Percentiles rank a stretch among this genome's conserved stretches.
These are phyloP conservation scores for Calameuta idolon DNA, from an alignment of 2,888 invertebrate species.

Conservation along the genomic window DNA sequence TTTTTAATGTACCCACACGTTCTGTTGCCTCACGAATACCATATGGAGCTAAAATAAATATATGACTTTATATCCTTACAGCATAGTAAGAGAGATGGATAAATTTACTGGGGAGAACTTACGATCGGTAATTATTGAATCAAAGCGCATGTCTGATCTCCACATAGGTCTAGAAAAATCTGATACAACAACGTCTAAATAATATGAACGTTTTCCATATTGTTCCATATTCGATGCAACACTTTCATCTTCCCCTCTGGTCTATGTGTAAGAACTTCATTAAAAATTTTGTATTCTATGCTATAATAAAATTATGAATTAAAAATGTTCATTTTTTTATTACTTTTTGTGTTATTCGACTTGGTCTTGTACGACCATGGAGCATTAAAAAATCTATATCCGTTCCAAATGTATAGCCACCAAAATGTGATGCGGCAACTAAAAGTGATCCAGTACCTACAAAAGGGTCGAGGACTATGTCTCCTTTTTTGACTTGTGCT, in stretches of 20 bases:
- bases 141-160: constrained; percentile 78
- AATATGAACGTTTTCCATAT: constrained; percentile 81
- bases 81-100: background rate
- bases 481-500: constrained; percentile 78
- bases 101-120: constrained; percentile 64
- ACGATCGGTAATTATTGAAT: constrained; percentile 97
- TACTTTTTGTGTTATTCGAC: constrained; percentile 82
- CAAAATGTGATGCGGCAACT: constrained; percentile 91
- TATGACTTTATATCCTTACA: constrained; percentile 1
- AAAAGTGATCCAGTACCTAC: constrained; percentile 89
- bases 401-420: constrained; percentile 86
- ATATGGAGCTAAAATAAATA: constrained; percentile 85
- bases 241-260: constrained; percentile 85
- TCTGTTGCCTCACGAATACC: constrained; percentile 95
- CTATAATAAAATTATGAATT: constrained; percentile 9
- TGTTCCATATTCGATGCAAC: constrained; percentile 89
- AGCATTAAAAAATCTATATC: constrained; percentile 97
- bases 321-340: background rate
- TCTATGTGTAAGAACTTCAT: constrained; percentile 61
- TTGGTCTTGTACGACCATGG: constrained; percentile 86
- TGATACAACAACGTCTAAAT: constrained; percentile 90
- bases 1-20: constrained; percentile 76
- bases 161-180: constrained; percentile 91
- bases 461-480: constrained; percentile 93
- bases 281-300: constrained; percentile 8